These are phyloP conservation scores for Lucifuga dentata DNA, from an alignment of 2,113 vertebrate genomes.

Conservation along the genomic window DNA sequence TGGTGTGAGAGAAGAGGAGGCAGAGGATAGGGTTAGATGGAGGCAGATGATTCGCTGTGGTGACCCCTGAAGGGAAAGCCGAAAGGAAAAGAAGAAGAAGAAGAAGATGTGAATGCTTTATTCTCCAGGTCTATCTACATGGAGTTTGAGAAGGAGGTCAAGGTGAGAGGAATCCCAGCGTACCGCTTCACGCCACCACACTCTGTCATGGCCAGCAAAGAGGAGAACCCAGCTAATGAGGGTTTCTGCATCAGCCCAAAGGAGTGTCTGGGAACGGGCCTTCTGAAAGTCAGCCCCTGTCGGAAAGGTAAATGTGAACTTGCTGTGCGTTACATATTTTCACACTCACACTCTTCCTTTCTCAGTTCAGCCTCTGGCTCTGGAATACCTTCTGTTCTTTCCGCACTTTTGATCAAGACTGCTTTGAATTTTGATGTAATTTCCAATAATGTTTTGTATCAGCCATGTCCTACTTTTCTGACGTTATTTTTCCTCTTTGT, in stretches of 20 bases:
- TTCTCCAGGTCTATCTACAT: conserved; percentile 88
- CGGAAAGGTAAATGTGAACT: conserved; percentile 84
- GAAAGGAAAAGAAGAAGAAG: too few species aligned
- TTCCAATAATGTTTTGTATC: neutral
- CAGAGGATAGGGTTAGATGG: too few species aligned
- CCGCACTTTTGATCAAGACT: neutral
- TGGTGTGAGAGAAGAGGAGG: too few species aligned
- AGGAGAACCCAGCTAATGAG: conserved; percentile 88
- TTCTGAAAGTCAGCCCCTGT: conserved; percentile 92
- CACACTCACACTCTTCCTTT: neutral
- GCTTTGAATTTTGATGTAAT: neutral
- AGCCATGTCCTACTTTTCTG: conserved; percentile 1
- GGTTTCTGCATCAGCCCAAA: conserved; percentile 90
- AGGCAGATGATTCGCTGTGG: too few species aligned
- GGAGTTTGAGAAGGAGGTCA: conserved; percentile 88
- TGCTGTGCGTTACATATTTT: neutral
- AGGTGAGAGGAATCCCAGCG: conserved; percentile 87
- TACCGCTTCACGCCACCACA: conserved; percentile 89
- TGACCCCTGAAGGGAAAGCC: too few species aligned
- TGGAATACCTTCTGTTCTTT: neutral
- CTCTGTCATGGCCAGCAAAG: conserved; percentile 87
- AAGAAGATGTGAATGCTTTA: neutral
- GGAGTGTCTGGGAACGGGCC: conserved; percentile 90
- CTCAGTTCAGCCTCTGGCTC: neutral
- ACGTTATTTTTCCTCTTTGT: conserved; percentile 3